Evolutionary conservation across 1,140 invertebrate species (phyloP), one percentile per base, ranked within the genome.

Genomic region (Heliconius eleuchia): DNA sequence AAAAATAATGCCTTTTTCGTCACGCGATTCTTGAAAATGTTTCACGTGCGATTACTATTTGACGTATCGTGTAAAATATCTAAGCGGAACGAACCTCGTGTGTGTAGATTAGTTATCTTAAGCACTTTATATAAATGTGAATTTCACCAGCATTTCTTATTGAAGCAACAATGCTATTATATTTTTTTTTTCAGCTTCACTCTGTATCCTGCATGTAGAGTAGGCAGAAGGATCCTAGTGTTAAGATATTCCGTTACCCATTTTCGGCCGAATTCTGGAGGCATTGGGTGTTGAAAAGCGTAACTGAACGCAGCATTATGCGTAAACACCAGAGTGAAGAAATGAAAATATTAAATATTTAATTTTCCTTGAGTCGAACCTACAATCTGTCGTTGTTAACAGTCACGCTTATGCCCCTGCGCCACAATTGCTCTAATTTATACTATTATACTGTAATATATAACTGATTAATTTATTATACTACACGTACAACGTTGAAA

Each of bases 1-100:
- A 80, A 81, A 81, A 86, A 86, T 88, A 85, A 84, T 85, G 85
- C 83, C 83, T 79, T 84, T 84, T 86, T 85, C 74, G 85, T 86
- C 89, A 89, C 88, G 87, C 89, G 81, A 80, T 80, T 71, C 79
- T 66, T 77, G 76, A 80, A 77, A 80, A 80, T 80, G 76, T 77
- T 80, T 46, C 75, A 77, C 57, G 57, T 71, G 57, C 79, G 79
- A 77, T 80, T 74, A 74, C 73, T 80, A 34, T 46, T 80, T 74
- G 79, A 80, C 76, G 37, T 80, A 77, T 77, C 75, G 72, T 80
- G 73, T 73, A 46, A 75, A 73, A 52, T 76, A 60, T 27, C 57
- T 70, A 66, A 39, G 46, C 71, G 78, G 72, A 77, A 55, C 70
- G 75, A 42, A 77, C 76, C 57, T 57, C 30, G 46, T 72, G 75